A percentile compares a stretch with the other conserved stretches of the same genome.
Conservation (phyloP, 2,888 invertebrate genomes). For the Leucania comma region DNA sequence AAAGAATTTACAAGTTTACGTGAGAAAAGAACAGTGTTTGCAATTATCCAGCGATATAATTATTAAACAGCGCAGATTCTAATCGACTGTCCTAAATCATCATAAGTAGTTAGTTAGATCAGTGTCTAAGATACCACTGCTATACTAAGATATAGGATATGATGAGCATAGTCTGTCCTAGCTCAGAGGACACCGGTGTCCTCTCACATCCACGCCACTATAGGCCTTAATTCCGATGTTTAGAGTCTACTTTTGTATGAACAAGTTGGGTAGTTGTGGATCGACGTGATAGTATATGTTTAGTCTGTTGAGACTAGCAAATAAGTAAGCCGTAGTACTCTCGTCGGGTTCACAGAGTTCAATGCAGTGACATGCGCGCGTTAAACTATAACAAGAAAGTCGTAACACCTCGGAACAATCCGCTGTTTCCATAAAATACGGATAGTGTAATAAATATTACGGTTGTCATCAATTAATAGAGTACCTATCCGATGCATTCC, state of each 20-base stretch:
- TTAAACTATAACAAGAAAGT: background rate
- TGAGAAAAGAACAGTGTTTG: too few species aligned
- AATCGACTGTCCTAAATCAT: too few species aligned
- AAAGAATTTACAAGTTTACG: too few species aligned
- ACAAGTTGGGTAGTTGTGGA: too few species aligned
- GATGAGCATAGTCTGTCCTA: too few species aligned
- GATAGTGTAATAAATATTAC: background rate
- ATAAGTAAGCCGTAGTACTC: background rate
- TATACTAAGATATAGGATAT: background rate
- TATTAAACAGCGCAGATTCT: too few species aligned
- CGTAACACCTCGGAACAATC: slow-evolving; percentile 6
- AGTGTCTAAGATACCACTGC: background rate
- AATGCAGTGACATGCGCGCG: too few species aligned
- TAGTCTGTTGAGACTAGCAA: background rate
- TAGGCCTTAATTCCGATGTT: too few species aligned
- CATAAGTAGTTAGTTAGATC: background rate
- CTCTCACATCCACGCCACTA: too few species aligned
- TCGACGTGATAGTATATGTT: background rate
- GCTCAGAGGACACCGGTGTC: too few species aligned
- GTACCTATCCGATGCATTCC: background rate
- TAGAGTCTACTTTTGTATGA: too few species aligned
- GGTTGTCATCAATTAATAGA: background rate
- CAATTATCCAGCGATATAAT: too few species aligned
- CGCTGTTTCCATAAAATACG: slow-evolving; percentile 1
- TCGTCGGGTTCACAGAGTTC: background rate